Evolutionary conservation across 1,140 invertebrate genomes (phyloP).

Genomic region (Chionoecetes opilio): DNA sequence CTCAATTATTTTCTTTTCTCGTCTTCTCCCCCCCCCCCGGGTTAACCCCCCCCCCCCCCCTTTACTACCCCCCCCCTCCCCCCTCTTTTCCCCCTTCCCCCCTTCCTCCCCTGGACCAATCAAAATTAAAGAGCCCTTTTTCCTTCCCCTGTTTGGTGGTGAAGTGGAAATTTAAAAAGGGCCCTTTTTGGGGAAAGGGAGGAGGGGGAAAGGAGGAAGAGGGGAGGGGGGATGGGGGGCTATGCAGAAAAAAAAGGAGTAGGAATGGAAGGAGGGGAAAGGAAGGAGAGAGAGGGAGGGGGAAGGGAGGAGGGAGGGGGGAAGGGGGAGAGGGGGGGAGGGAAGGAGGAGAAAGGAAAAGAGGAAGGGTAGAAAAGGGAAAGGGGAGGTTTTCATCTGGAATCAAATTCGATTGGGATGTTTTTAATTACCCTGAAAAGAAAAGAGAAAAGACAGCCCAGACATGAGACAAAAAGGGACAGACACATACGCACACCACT

Average conservation of each 20-base stretch:
- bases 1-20: background rate
- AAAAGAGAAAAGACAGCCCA: too few species aligned
- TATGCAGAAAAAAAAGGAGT: background rate
- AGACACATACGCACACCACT: too few species aligned
- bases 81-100: background rate
- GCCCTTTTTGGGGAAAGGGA: background rate
- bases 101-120: background rate
- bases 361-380: background rate
- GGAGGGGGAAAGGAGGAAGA: background rate
- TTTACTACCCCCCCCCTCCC: too few species aligned
- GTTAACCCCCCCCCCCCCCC: too few species aligned
- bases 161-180: constrained; percentile 17
- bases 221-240: too few species aligned
- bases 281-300: background rate
- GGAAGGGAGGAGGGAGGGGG: background rate
- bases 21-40: background rate
- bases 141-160: constrained; percentile 24
- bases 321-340: background rate
- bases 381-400: background rate
- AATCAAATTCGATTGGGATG: too few species aligned
- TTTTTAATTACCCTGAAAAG: too few species aligned
- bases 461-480: too few species aligned
- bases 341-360: background rate
- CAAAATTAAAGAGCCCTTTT: background rate
- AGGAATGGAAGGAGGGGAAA: background rate